These are phyloP conservation scores for Petromus typicus DNA, from an alignment of 2,113 vertebrate species.

Conservation along the genomic window DNA sequence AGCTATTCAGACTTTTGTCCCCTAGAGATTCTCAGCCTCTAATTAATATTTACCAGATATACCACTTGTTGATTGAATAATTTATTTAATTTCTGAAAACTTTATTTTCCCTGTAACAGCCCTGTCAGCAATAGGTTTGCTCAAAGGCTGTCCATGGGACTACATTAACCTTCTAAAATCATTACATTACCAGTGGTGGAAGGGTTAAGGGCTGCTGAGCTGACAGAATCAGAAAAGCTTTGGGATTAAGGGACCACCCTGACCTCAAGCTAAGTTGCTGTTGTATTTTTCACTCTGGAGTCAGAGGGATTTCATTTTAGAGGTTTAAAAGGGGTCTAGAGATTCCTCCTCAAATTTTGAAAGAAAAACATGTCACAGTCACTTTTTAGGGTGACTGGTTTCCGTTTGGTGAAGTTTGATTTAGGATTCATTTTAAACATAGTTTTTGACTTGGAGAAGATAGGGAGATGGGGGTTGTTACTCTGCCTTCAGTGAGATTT, in stretches of 20 bases:
- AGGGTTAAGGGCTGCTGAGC: not conserved
- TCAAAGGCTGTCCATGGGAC: not conserved
- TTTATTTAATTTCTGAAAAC: conserved; percentile 63
- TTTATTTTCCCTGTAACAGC: conserved; percentile 31
- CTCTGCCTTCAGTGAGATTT: conserved; percentile 44
- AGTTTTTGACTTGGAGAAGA: conserved; percentile 3
- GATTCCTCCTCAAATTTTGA: not conserved
- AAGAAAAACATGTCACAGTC: not conserved
- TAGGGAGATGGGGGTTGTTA: not conserved
- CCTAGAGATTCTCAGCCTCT: not conserved
- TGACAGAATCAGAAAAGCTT: not conserved
- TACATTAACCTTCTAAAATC: conserved; percentile 41
- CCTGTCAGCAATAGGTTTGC: conserved; percentile 12
- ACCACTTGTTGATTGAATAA: conserved; percentile 23
- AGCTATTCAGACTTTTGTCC: not conserved
- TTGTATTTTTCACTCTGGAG: not conserved
- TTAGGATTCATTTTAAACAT: conserved; percentile 22
- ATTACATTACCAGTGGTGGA: not conserved
- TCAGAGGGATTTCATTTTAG: not conserved
- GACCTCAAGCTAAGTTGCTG: not conserved
- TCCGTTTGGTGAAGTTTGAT: not conserved
- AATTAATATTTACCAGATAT: conserved; percentile 54
- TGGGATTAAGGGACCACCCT: conserved; percentile 26
- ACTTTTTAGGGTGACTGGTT: not conserved
- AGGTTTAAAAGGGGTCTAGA: not conserved